These are phyloP conservation scores for Sebastolobus alascanus DNA, from an alignment of 2,797 vertebrate genomes.

Conservation along the genomic window DNA sequence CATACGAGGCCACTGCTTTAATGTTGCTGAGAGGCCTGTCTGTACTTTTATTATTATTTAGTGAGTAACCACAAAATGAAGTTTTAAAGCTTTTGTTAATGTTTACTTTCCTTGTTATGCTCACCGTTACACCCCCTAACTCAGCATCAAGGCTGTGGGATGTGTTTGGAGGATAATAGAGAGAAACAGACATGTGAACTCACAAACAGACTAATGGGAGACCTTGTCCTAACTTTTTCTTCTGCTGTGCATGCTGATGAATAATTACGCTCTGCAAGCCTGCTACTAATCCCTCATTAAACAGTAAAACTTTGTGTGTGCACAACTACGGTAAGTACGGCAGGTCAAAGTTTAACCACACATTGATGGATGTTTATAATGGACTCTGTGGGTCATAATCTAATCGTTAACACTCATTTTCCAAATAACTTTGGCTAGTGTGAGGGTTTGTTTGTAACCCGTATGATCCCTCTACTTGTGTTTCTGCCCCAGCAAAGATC, in stretches of 20 bases:
- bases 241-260: background rate
- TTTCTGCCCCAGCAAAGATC: background rate
- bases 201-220: slow-evolving; percentile 11
- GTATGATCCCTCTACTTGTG: background rate
- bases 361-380: background rate
- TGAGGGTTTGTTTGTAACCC: background rate
- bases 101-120: background rate
- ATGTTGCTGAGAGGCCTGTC: no score
- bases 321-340: background rate
- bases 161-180: background rate
- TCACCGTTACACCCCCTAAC: background rate
- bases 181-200: background rate
- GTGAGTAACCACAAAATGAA: background rate
- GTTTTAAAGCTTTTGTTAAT: background rate
- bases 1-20: no score
- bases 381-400: background rate
- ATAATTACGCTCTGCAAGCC: background rate
- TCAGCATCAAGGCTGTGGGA: background rate
- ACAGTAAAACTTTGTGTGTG: background rate
- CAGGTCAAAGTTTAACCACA: background rate
- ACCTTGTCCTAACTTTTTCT: slow-evolving; percentile 18
- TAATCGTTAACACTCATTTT: background rate
- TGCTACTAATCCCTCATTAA: background rate
- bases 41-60: no score
- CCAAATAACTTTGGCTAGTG: background rate